A percentile compares a stretch with the other conserved stretches of the same genome.
Evolutionary conservation across 2,797 vertebrate species (phyloP).

Genomic region (Sebastes vulpes): DNA sequence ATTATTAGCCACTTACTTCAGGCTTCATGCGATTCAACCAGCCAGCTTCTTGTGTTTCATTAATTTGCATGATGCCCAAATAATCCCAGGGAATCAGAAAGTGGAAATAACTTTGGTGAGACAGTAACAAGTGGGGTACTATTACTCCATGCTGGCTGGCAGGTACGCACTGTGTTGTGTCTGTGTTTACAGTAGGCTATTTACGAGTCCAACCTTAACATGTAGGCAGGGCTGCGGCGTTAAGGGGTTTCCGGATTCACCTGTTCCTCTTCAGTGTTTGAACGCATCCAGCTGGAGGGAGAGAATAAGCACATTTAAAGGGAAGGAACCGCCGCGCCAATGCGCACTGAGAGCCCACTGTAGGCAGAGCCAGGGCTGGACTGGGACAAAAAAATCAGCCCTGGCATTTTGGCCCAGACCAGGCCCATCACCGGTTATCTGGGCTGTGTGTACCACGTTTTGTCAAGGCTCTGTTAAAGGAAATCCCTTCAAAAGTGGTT

Average conservation of each 20-base stretch:
- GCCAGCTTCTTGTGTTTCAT: neutral
- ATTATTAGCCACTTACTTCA: neutral
- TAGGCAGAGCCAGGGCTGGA: neutral
- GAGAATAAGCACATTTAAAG: neutral
- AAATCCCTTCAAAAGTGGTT: too few relatives aligned
- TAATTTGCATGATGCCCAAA: neutral
- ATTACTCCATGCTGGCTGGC: constrained; percentile 7
- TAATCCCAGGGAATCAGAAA: neutral
- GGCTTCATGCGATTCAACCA: neutral
- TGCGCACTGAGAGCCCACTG: neutral
- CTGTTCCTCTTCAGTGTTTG: constrained; percentile 54
- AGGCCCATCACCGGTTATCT: too few relatives aligned
- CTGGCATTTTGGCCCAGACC: too few relatives aligned
- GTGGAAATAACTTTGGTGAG: neutral
- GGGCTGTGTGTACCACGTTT: too few relatives aligned
- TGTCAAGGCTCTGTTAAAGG: too few relatives aligned
- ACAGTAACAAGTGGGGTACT: constrained; percentile 48
- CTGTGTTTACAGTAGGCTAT: constrained; percentile 2
- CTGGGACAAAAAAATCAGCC: too few relatives aligned
- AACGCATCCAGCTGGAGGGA: constrained; percentile 5
- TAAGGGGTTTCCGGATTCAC: constrained; percentile 27
- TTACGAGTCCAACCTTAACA: neutral
- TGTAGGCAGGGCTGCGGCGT: neutral
- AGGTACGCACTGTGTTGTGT: constrained; percentile 29
- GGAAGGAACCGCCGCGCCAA: neutral